These are phyloP conservation scores for Condylostylus longicornis DNA, from an alignment of 1,140 invertebrate genomes.

Conservation along the genomic window DNA sequence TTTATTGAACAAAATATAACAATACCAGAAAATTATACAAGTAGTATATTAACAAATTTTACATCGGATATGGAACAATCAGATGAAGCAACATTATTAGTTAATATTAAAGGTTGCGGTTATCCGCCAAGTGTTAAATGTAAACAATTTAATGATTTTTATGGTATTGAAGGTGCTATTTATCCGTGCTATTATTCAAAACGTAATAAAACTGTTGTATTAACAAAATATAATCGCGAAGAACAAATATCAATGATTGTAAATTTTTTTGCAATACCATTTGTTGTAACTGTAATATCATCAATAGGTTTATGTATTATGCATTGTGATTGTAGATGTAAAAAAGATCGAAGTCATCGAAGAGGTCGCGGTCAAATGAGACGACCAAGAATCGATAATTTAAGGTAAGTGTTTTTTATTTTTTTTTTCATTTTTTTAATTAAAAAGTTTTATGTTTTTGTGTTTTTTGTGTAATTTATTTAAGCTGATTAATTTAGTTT, in stretches of 20 bases:
- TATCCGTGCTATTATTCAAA: slow-evolving; percentile 75
- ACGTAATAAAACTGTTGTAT: slow-evolving; percentile 61
- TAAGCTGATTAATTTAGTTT: too few species aligned
- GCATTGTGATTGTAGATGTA: slow-evolving; percentile 61
- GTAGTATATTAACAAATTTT: slow-evolving; percentile 19
- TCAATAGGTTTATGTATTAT: slow-evolving; percentile 67
- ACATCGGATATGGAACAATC: slow-evolving; percentile 28
- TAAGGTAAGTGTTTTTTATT: slow-evolving; percentile 35
- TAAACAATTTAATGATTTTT: slow-evolving; percentile 60
- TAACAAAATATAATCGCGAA: slow-evolving; percentile 62
- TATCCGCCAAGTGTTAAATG: slow-evolving; percentile 76
- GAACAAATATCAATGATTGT: slow-evolving; percentile 63
- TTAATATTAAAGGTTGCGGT: slow-evolving; percentile 77
- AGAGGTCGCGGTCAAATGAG: slow-evolving; percentile 34
- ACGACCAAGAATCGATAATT: slow-evolving; percentile 40
- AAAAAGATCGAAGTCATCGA: slow-evolving; percentile 34
- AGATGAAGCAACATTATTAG: slow-evolving; percentile 51
- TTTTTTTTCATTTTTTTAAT: neutral
- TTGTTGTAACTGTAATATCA: slow-evolving; percentile 65
- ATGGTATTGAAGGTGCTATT: slow-evolving; percentile 56
- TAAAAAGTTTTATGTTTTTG: neutral
- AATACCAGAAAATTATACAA: slow-evolving; percentile 29
- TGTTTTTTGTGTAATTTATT: too few species aligned
- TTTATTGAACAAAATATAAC: slow-evolving; percentile 35
- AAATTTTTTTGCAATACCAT: slow-evolving; percentile 63